Evolutionary conservation across 2,888 invertebrate species (phyloP), one percentile per base, ranked within the genome.

Genomic region (Copidosoma aretas): DNA sequence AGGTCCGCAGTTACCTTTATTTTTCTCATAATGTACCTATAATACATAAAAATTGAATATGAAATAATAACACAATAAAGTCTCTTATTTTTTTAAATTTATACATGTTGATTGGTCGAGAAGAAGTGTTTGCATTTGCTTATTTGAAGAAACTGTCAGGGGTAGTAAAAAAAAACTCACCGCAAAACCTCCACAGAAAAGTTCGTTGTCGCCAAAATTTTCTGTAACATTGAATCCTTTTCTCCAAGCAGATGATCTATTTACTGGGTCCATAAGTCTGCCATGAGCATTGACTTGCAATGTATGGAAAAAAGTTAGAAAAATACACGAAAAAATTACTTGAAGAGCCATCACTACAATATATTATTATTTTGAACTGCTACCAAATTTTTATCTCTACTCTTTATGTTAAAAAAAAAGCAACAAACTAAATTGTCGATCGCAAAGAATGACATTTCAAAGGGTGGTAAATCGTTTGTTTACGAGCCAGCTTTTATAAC

Each of bases 201-300:
- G 79, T 25, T 78, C 84, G 74, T 84, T 87, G 74, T 89, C 89
- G 63, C 87, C 81, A 75, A 85, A 88, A 78, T 89, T 86, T 0
- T 62, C 70, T 0, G 86, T 86, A 0, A 86, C 86, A 3, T 81
- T 64, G 25, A 79, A 80, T 70, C 87, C 84, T 60, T 79, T 81
- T 32, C 88, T 83, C 87, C 88, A 89, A 24, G 88, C 84, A 4
- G 87, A 86, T 21, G 86, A 85, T 65, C 89, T 81, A 65, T 85
- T 85, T 0, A 85, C 83, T 1, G 89, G 88, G 54, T 85, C 84
- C 76, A 86, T 71, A 76, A 89, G 77, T 84, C 86, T 86, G 5
- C 88, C 88, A 77, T 88, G 88, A 1, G 84, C 86, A 25, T 77
- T 63, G 64, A 80, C 80, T 65, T 70, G 67, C 1, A 68, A 39